phyloP scores from a whole-genome alignment of 1,140 invertebrate genomes.

The Chironomus striatipennis region DNA sequence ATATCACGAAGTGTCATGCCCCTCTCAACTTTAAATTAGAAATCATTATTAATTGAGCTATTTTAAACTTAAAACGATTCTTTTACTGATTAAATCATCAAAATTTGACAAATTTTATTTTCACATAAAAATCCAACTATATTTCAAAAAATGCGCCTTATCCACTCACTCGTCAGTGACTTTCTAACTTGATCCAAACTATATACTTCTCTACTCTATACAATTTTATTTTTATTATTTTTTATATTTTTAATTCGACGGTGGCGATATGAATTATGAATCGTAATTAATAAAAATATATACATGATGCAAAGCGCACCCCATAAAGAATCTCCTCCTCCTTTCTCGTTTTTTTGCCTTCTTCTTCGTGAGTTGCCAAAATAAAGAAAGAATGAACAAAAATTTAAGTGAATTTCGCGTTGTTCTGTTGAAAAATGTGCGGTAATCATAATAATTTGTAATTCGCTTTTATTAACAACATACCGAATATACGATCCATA shows the following conservation, averaged over 20 bases:
- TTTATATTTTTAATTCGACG: slow-evolving; percentile 2
- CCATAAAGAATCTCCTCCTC: too few species aligned
- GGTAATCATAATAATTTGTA: slow-evolving; percentile 8
- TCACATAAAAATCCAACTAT: too few species aligned
- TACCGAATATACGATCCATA: neutral
- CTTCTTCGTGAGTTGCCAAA: too few species aligned
- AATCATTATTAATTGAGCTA: too few species aligned
- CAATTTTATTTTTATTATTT: neutral
- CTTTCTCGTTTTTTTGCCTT: too few species aligned
- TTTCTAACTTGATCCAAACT: neutral
- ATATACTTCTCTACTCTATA: neutral
- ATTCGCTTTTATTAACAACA: slow-evolving; percentile 15
- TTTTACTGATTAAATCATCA: too few species aligned
- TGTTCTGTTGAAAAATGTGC: neutral
- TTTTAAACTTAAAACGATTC: too few species aligned
- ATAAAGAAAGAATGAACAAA: neutral
- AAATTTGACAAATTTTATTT: too few species aligned
- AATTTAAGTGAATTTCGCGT: neutral
- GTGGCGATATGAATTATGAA: slow-evolving; percentile 13
- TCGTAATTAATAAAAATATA: slow-evolving; percentile 16
- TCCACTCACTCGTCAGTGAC: too few species aligned
- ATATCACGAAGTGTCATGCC: too few species aligned
- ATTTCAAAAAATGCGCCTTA: too few species aligned
- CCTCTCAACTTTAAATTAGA: too few species aligned
- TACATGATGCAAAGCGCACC: neutral